These are phyloP conservation scores for Pangasius djambal DNA, from an alignment of 2,797 vertebrate genomes.

Conservation along the genomic window DNA sequence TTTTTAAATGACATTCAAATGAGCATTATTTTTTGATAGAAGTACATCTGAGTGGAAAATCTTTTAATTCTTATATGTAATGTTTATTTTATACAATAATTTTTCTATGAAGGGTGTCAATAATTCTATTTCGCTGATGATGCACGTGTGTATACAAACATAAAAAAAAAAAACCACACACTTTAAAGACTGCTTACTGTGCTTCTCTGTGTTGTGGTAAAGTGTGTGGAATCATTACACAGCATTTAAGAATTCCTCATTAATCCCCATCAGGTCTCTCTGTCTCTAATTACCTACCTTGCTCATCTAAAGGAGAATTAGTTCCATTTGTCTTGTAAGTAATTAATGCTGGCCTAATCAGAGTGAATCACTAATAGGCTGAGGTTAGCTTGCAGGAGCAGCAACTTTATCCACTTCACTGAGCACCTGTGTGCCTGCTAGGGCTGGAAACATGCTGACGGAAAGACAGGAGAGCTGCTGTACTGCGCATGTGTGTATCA, in stretches of 20 bases:
- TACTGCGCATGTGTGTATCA: background rate
- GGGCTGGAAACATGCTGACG: background rate
- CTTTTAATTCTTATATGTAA: background rate
- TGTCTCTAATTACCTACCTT: conserved; percentile 48
- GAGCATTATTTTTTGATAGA: background rate
- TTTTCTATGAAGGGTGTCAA: background rate
- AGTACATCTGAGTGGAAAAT: background rate
- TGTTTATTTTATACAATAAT: background rate
- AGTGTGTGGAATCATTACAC: conserved; percentile 18
- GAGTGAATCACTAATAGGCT: conserved; percentile 49
- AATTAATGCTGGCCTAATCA: conserved; percentile 63
- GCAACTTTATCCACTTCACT: conserved; percentile 41
- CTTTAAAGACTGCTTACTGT: background rate
- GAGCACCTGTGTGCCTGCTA: background rate
- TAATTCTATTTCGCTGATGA: background rate
- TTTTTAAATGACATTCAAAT: background rate
- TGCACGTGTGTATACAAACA: background rate
- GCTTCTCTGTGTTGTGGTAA: background rate
- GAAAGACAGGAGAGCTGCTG: background rate
- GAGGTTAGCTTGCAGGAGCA: conserved; percentile 57
- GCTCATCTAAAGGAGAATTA: conserved; percentile 45
- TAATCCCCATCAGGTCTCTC: conserved; percentile 37
- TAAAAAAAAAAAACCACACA: background rate
- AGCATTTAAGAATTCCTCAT: conserved; percentile 41
- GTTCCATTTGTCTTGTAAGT: conserved; percentile 47